These are phyloP conservation scores for Antedon mediterranea DNA, from an alignment of 53 echinoderm and acorn worm species.

Conservation along the genomic window DNA sequence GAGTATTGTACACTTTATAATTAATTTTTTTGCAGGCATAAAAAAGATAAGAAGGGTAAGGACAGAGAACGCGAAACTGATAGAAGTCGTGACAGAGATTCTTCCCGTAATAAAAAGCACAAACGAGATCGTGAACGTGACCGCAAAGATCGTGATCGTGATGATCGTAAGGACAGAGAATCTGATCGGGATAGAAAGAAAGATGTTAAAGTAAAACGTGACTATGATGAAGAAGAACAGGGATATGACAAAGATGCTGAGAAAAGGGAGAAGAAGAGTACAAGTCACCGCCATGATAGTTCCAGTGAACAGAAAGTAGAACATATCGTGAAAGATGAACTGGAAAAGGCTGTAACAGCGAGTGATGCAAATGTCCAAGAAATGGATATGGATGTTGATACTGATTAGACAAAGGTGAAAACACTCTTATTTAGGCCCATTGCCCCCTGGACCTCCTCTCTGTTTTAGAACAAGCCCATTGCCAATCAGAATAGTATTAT, in stretches of 20 bases:
- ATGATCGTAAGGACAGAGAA: slow-evolving; percentile 23
- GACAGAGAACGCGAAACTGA: slow-evolving; percentile 28
- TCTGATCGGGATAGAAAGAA: slow-evolving; percentile 25
- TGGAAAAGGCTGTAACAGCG: background rate
- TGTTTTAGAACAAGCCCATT: no score
- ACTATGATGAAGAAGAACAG: slow-evolving; percentile 97
- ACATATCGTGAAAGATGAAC: background rate
- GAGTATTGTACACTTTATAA: no score
- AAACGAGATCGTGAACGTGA: slow-evolving; percentile 60
- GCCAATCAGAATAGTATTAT: no score
- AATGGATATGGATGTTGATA: slow-evolving; percentile 27
- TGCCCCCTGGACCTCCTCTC: no score
- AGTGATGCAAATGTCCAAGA: slow-evolving; percentile 2
- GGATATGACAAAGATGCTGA: slow-evolving; percentile 59
- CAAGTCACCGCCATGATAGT: background rate
- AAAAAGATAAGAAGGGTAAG: slow-evolving; percentile 72
- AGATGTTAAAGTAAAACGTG: slow-evolving; percentile 60
- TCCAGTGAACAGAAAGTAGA: background rate
- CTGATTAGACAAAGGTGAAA: background rate
- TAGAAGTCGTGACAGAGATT: slow-evolving; percentile 46
- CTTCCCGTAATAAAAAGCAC: slow-evolving; percentile 65
- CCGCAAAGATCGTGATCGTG: slow-evolving; percentile 15
- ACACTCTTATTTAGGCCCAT: no score
- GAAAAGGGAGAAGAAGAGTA: slow-evolving; percentile 21
- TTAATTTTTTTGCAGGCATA: slow-evolving; percentile 39